Base-by-base conservation (phyloP, 2,113 vertebrate genomes). In the Monarcha castaneiventris region DNA sequence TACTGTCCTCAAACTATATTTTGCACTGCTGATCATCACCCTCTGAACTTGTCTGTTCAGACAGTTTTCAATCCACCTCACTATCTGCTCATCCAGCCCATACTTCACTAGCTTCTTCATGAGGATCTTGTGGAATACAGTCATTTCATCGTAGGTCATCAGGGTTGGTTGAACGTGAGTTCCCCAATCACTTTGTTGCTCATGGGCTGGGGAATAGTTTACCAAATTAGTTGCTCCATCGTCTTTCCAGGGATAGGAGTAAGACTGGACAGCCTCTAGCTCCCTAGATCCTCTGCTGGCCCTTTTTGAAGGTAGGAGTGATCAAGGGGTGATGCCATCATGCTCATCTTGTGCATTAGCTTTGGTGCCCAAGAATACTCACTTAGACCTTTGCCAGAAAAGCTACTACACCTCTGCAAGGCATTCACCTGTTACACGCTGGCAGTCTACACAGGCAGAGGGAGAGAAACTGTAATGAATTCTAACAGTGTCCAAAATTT, bases 351-450 rank as follows among this genome's bases (percentile, higher is more conserved):
- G 13, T 55, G 21, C 25, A 26, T 41, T 55, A 80, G 7, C 41
- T 89, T 32, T 37, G 9, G 16, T 48, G 33, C 9, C 39, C 23
- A 64, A 3, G 0, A 0, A 52, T 3, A n/a, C 10, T 41, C 23
- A 51, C 26, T 66, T 46, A 72, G 79, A 59, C 3, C 6, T 51
- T 16, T n/a, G 13, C 12, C 9, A n/a, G 30, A 27, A 75, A 75
- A 75, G n/a, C 44, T 51, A 46, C n/a, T 21, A n/a, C 3, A 17
- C 25, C 55, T 72, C 63, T 27, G 13, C 43, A 69, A 69, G 20
- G 48, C 41, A 63, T 14, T 16, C 23, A 39, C 32, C n/a, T 69
- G 32, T 44, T 58, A 63, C 3, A 64, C 0, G 0, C 19, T 43
- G 11, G 43, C 48, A 12, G 62, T 52, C 52, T n/a, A 66, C 17